phyloP scores from a whole-genome alignment of 2,113 vertebrate species.

The Greenwoodochromis staneri region DNA sequence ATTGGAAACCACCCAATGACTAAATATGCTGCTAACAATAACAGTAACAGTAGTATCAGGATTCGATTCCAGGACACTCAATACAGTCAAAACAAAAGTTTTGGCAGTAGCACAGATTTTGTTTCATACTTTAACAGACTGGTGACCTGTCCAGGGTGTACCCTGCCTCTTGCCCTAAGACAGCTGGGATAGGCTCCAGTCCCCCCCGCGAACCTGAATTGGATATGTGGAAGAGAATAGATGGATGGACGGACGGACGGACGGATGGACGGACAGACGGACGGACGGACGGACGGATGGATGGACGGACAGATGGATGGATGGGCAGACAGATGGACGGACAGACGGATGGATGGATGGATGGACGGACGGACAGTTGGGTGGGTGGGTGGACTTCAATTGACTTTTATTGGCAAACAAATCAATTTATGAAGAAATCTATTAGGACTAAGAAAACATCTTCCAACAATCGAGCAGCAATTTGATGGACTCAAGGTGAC shows the following conservation, averaged over 20 bases:
- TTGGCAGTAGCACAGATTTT: background rate
- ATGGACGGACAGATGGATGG: background rate
- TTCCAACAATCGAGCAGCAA: background rate
- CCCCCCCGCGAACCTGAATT: too few species aligned
- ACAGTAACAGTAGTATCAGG: background rate
- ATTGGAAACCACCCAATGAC: background rate
- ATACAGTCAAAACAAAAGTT: background rate
- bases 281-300: too few species aligned
- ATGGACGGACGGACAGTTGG: rapidly evolving
- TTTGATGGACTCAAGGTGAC: background rate
- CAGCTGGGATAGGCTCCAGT: background rate
- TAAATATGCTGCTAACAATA: background rate
- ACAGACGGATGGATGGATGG: rapidly evolving
- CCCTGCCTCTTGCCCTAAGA: background rate
- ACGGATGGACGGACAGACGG: too few species aligned
- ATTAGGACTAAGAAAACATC: background rate
- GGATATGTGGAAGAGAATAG: too few species aligned
- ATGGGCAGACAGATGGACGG: rapidly evolving
- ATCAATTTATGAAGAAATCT: background rate
- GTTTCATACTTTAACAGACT: background rate
- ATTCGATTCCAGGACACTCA: background rate
- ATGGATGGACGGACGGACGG: too few species aligned
- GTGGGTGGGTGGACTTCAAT: background rate
- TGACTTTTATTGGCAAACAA: background rate
- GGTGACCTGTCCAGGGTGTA: too few species aligned